Base-by-base conservation (phyloP, 2,888 invertebrate genomes). In the Plagiodera versicolora region DNA sequence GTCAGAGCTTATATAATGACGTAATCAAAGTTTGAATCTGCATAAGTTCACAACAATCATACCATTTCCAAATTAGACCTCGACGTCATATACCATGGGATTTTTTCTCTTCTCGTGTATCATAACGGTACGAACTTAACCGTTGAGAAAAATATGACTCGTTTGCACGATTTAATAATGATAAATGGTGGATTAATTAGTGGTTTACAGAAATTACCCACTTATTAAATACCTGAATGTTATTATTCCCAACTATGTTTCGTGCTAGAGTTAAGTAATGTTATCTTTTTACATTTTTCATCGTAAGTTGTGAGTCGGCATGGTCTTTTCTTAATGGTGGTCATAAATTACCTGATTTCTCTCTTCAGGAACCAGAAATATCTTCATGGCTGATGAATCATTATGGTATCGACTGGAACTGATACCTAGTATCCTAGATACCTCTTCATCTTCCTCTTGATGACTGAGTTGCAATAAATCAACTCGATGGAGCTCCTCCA, bases 91-190 rank as follows among this genome's bases (percentile, higher is more conserved):
- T 32, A 10, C 32, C 32, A 6, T 32, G 8, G 32, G 32, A 10
- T 32, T 32, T 9, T 32, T 32, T 32, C 8, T 6, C 10, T 6
- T 32, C 32, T 32, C 32, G 9, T 39, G 30, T 24, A 44, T 24
- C 11, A 20, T 53, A 53, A 53, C 44, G 44, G 44, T 53, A 19
- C 24, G 24, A 20, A 44, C 16, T 35, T 53, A 24, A 20, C 45
- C 44, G 53, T 16, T 19, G 44, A 24, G 11, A 24, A 53, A 53
- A 53, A 24, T 44, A 20, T 16, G 10, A 53, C 20, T 53, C 20
- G 44, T 53, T 53, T 53, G 24, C 53, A 53, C 53, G 53, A 28
- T 53, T 53, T 53, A 53, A 53, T 53, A 53, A 53, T 53, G 53
- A 53, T 53, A 44, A 44, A 53, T 53, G 53, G 9, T 44, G 18